These are phyloP conservation scores for Sminthopsis crassicaudata DNA, from an alignment of 2,113 vertebrate species.

Conservation along the genomic window DNA sequence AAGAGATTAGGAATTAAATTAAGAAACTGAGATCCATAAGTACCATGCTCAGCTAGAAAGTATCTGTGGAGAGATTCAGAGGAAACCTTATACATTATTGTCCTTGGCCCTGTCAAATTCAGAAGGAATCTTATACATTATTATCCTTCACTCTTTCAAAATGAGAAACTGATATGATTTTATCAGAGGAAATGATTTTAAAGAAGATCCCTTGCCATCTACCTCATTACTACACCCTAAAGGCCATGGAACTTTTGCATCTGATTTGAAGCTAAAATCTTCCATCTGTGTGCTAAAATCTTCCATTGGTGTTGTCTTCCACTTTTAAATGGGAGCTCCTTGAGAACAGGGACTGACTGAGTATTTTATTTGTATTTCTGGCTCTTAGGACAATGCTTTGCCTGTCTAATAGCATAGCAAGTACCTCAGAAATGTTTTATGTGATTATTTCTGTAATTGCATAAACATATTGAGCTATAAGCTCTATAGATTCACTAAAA, in stretches of 20 bases:
- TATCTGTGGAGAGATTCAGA: neutral
- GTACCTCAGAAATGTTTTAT: neutral
- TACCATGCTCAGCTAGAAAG: neutral
- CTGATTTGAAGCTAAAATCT: neutral
- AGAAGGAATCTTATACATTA: neutral
- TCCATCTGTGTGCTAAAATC: neutral
- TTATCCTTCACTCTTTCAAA: neutral
- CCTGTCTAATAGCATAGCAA: neutral
- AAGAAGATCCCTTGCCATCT: neutral
- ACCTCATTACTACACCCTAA: neutral
- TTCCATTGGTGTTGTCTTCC: neutral
- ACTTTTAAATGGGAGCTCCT: neutral
- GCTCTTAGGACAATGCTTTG: neutral
- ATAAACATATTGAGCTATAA: too few relatives aligned
- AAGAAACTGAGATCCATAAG: neutral
- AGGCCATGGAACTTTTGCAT: neutral
- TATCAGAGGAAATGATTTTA: neutral
- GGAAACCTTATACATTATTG: neutral
- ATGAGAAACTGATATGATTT: neutral
- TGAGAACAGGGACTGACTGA: neutral
- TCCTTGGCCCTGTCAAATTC: neutral
- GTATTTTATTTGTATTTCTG: neutral
- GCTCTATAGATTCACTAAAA: too few relatives aligned
- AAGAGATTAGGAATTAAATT: neutral
- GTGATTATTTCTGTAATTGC: too few relatives aligned